Evolutionary conservation across 2,888 invertebrate species (phyloP).

Genomic region (Mechanitis mazaeus): DNA sequence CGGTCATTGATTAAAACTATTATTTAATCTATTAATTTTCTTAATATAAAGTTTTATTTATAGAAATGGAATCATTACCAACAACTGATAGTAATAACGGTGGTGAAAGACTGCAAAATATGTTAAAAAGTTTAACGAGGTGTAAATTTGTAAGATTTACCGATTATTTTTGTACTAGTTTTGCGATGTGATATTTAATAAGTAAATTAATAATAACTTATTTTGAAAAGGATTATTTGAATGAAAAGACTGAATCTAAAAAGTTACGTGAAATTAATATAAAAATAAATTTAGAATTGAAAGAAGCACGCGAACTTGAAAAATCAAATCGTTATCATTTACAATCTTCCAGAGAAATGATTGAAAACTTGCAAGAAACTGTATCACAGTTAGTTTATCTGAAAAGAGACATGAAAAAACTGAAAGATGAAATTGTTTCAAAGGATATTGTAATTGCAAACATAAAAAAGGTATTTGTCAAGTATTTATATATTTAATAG

Average conservation of each 20-base stretch:
- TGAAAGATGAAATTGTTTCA: conserved; percentile 51
- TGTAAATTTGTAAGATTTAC: conserved; percentile 55
- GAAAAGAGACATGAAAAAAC: conserved; percentile 59
- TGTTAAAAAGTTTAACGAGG: conserved; percentile 50
- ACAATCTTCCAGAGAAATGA: conserved; percentile 63
- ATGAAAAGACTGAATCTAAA: conserved; percentile 55
- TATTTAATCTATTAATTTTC: too few species aligned
- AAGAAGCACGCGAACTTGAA: conserved; percentile 58
- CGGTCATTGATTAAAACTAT: too few species aligned
- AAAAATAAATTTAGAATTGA: conserved; percentile 56
- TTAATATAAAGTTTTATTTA: not conserved
- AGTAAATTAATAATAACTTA: not conserved
- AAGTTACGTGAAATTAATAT: conserved; percentile 50
- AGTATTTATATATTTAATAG: too few species aligned
- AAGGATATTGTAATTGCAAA: conserved; percentile 45
- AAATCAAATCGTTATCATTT: conserved; percentile 67
- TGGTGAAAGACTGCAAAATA: conserved; percentile 48
- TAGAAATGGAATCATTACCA: conserved; percentile 36
- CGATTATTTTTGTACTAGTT: conserved; percentile 1
- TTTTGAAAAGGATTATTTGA: conserved; percentile 45
- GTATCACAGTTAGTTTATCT: conserved; percentile 64
- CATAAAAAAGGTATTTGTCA: conserved; percentile 48
- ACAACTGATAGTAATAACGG: conserved; percentile 30
- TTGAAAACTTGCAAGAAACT: conserved; percentile 64
- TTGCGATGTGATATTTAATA: too few species aligned